Base-by-base conservation (phyloP, 1,140 invertebrate species). In the Cherax quadricarinatus region DNA sequence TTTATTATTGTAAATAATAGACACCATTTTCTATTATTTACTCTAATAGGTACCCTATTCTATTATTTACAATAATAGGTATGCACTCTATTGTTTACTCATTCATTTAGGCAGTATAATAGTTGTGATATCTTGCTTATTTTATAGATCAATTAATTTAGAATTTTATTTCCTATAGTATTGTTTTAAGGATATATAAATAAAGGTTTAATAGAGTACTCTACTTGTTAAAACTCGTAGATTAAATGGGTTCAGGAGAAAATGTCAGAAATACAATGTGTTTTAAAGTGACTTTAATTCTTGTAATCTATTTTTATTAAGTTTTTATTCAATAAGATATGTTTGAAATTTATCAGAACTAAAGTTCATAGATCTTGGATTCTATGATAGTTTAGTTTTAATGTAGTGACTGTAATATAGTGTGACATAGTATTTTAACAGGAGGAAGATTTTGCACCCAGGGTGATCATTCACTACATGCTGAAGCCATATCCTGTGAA, bases 401-500 rank as follows among this genome's bases (percentile, higher is more conserved):
- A 21, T 75, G 70, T 24, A 24, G 30, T 75, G 9, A 75, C 12
- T 75, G 70, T 75, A 75, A 30, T 21, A 75, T 75, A 75, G 3
- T 75, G 9, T 75, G 70, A 75, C 70, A 75, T 66, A 66, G 24
- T 75, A 75, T 75, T 53, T 73, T 53, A 62, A 51, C 21, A 86
- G 48, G 70, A 66, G 85, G 21, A 53, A 30, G 62, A 53, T 24
- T 16, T 51, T 88, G 75, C 73, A 81, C 73, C 75, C n/a, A 88
- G 53, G 51, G 75, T 60, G 75, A 79, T 18, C 30, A 78, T 60
- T 57, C 87, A 88, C 21, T 81, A 48, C 79, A 60, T 88, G 51
- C 75, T 80, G 73, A 79, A 70, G 80, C 48, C 81, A 83, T 83
- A 83, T 51, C 81, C 81, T 83, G 81, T 83, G 81, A 51, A 83